Evolutionary conservation across 2,797 vertebrate species (phyloP).

Genomic region (Danio aesculapii): DNA sequence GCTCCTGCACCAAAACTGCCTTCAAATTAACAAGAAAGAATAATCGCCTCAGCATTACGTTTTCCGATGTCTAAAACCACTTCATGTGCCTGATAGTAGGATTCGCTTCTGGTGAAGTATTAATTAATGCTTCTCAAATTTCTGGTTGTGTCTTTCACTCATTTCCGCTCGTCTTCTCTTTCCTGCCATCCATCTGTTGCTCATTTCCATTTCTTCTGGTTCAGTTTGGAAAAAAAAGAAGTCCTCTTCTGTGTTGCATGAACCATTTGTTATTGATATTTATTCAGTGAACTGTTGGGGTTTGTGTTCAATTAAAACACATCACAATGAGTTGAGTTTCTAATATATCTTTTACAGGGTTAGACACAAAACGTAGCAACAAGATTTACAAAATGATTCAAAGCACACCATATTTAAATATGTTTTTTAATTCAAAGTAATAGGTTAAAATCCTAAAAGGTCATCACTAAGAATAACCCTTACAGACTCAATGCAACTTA

Average conservation of each 20-base stretch:
- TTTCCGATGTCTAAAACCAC: conserved; percentile 49
- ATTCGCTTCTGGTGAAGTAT: conserved; percentile 63
- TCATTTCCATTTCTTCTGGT: conserved; percentile 74
- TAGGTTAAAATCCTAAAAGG: not conserved
- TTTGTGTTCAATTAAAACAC: conserved; percentile 52
- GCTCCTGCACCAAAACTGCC: conserved; percentile 30
- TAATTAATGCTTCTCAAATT: conserved; percentile 70
- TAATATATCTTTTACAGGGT: not conserved
- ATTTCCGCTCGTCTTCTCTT: conserved; percentile 74
- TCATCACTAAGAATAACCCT: no score
- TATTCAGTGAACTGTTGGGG: conserved; percentile 59
- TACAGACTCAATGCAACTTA: no score
- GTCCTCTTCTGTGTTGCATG: conserved; percentile 66
- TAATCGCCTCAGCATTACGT: conserved; percentile 29
- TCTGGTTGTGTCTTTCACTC: conserved; percentile 70
- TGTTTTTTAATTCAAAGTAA: not conserved
- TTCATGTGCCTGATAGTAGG: conserved; percentile 38
- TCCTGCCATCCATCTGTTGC: conserved; percentile 78
- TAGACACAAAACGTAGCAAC: not conserved
- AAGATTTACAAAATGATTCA: not conserved
- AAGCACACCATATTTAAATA: not conserved
- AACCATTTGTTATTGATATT: conserved; percentile 66
- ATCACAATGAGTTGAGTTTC: not conserved
- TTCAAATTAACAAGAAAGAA: conserved; percentile 41
- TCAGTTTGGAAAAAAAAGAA: conserved; percentile 57